Base-by-base conservation (phyloP, 2,113 vertebrate genomes). In the Lycaon pictus region DNA sequence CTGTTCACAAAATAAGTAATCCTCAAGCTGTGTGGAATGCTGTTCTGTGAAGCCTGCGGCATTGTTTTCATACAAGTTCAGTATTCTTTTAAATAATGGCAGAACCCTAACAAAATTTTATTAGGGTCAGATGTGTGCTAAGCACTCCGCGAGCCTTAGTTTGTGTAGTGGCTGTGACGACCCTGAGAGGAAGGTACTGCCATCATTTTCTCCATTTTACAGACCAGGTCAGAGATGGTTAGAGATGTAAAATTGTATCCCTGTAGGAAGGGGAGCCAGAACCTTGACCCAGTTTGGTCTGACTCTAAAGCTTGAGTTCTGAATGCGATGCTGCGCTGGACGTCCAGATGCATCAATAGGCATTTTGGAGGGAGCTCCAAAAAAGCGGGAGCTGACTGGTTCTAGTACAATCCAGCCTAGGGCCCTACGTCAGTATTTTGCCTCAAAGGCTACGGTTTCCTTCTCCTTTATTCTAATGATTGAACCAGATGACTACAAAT, bases 31-130 rank as follows among this genome's bases (percentile, higher is more conserved):
- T 60, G 29, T 11, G n/a, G 27, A 53, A 63, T 53, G 48, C 58
- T 74, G 29, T 82, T 65, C 20, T 11, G 7, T 93, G 48, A 79
- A 87, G 67, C 22, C 58, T 48, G 67, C 11, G 60, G 71, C 51
- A 2, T 35, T 90, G 37, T 5, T 90, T 63, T 94, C 63, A 81
- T n/a, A 65, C 15, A 72, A 82, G 29, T 83, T 92, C 9, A 29
- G 29, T 63, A 12, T 96, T 72, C 72, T 51, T n/a, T 79, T 65
- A 93, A 96, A 51, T 92, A 69, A 82, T 12, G 25, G 29, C 74
- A 97, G n/a, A 92, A 92, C 69, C 69, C 32, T 56, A 86, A 80
- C 63, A 74, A 93, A 55, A 77, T 58, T 93, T 88, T 83, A 80
- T 80, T 79, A 91, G 48, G 62, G 32, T 86, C 63, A 90, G 48